These are phyloP conservation scores for Volucella inanis DNA, from an alignment of 2,888 invertebrate species.

Conservation along the genomic window DNA sequence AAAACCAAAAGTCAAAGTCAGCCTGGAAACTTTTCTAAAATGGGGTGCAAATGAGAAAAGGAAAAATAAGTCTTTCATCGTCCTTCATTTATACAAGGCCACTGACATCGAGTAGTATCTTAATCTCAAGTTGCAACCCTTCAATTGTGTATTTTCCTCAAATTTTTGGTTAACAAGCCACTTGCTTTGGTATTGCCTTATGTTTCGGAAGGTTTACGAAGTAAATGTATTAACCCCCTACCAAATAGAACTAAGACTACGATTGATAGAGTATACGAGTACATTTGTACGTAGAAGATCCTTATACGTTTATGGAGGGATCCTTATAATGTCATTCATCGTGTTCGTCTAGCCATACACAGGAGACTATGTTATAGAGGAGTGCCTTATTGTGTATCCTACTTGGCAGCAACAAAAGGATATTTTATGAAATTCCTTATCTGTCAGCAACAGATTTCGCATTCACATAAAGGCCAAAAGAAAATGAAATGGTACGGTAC, in stretches of 20 bases:
- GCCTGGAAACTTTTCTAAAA: background rate
- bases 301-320: slow-evolving; percentile 25
- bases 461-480: slow-evolving; percentile 56
- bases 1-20: too few species aligned
- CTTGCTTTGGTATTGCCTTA: slow-evolving; percentile 45
- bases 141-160: slow-evolving; percentile 19
- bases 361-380: slow-evolving; percentile 7
- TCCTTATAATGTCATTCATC: slow-evolving; percentile 51
- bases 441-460: slow-evolving; percentile 74
- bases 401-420: slow-evolving; percentile 68
- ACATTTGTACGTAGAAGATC: slow-evolving; percentile 27
- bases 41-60: slow-evolving; percentile 22
- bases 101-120: slow-evolving; percentile 1
- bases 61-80: slow-evolving; percentile 17
- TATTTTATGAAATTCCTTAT: slow-evolving; percentile 74
- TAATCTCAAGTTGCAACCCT: slow-evolving; percentile 35
- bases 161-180: slow-evolving; percentile 64
- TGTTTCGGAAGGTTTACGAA: slow-evolving; percentile 58
- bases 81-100: slow-evolving; percentile 14
- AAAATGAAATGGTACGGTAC: slow-evolving; percentile 4
- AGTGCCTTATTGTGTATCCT: slow-evolving; percentile 56
- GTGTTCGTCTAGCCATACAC: slow-evolving; percentile 16
- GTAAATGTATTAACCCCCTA: too few species aligned
- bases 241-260: too few species aligned
- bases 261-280: too few species aligned